Evolutionary conservation across 2,113 vertebrate species (phyloP).

Genomic region (Struthio camelus): DNA sequence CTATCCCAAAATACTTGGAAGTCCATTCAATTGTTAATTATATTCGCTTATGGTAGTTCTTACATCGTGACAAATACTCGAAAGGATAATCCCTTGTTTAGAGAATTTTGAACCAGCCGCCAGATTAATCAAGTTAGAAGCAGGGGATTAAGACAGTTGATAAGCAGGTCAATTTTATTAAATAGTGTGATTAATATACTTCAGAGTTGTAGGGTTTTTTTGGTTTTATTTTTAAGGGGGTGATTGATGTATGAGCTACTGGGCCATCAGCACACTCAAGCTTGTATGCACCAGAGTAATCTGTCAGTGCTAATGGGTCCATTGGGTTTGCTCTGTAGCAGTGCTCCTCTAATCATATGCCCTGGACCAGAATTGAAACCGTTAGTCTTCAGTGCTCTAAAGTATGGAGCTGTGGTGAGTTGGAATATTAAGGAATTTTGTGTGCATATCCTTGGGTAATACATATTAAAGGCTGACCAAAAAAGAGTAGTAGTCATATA

Average conservation of each 20-base stretch:
- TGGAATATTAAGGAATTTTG: background rate
- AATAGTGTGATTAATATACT: background rate
- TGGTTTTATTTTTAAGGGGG: background rate
- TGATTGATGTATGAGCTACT: background rate
- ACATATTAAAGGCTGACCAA: background rate
- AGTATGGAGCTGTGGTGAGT: background rate
- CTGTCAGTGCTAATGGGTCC: background rate
- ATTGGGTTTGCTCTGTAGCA: background rate
- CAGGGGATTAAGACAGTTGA: background rate
- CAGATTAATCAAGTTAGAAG: background rate
- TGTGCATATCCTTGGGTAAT: background rate
- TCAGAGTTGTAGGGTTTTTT: background rate
- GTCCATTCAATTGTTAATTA: background rate
- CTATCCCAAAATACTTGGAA: background rate
- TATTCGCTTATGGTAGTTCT: background rate
- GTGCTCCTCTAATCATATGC: background rate
- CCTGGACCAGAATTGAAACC: background rate
- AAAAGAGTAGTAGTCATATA: background rate
- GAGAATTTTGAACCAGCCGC: background rate
- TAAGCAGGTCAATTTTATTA: background rate
- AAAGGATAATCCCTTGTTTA: background rate
- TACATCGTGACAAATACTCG: background rate
- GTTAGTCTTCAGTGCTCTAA: accelerated
- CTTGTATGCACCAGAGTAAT: background rate
- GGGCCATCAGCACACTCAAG: background rate